Percentiles rank a stretch among this genome's conserved stretches.
These are phyloP conservation scores for Plagodis dolabraria DNA, from an alignment of 2,888 invertebrate genomes.

Conservation along the genomic window DNA sequence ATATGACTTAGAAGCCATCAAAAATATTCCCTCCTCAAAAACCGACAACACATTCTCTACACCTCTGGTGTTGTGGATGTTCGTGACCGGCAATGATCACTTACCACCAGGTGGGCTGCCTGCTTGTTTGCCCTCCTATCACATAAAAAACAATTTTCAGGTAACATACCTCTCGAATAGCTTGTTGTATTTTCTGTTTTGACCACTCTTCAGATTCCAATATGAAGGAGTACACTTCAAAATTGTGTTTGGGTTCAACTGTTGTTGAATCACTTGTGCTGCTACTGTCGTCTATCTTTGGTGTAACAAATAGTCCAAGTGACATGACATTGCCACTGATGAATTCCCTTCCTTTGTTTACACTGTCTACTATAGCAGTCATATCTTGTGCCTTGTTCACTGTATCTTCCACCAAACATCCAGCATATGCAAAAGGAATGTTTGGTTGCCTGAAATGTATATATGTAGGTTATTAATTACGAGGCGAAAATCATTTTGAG, in stretches of 20 bases:
- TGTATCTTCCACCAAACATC: conserved; percentile 75
- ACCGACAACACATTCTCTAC: too few relatives aligned
- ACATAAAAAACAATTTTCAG: background rate
- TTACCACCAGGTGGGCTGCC: too few relatives aligned
- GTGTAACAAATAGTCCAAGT: conserved; percentile 68
- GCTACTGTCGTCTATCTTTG: conserved; percentile 45
- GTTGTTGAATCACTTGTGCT: conserved; percentile 1
- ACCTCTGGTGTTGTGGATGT: too few relatives aligned
- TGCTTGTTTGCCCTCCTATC: too few relatives aligned
- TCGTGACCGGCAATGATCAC: too few relatives aligned
- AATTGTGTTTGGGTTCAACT: conserved; percentile 45
- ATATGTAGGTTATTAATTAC: background rate
- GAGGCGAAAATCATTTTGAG: too few relatives aligned
- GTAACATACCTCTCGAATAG: conserved; percentile 64
- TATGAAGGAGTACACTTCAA: conserved; percentile 72
- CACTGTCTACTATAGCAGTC: conserved; percentile 52
- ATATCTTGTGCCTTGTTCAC: conserved; percentile 52
- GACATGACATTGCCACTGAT: conserved; percentile 69
- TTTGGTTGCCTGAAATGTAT: conserved; percentile 69
- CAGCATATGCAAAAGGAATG: conserved; percentile 74
- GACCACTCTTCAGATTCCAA: conserved; percentile 67
- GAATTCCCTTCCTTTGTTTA: conserved; percentile 56
- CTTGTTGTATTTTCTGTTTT: conserved; percentile 62
- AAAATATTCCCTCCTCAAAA: too few relatives aligned
- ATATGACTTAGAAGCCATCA: too few relatives aligned